Percentiles rank a stretch among this genome's conserved stretches.
Evolutionary conservation across 2,888 invertebrate genomes (phyloP).

Genomic region (Acleris sparsana): DNA sequence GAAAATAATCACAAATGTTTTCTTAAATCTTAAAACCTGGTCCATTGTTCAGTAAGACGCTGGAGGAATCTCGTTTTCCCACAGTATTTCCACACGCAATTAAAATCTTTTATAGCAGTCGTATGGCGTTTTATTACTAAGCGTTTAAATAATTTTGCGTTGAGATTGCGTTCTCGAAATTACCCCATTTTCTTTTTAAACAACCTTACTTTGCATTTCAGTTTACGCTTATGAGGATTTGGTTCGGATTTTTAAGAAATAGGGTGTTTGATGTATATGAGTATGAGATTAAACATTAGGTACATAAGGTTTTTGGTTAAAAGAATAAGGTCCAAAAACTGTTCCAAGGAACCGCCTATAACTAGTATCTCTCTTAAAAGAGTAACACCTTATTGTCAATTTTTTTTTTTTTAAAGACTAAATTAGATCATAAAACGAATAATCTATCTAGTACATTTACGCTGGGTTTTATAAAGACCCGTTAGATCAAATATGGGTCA

Average conservation of each 20-base stretch:
- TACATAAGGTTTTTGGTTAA: too few relatives aligned
- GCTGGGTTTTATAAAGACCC: too few relatives aligned
- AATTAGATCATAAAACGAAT: too few relatives aligned
- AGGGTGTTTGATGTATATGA: too few relatives aligned
- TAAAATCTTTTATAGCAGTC: slow-evolving; percentile 70
- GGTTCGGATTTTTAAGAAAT: slow-evolving; percentile 29
- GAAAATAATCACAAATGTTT: background rate
- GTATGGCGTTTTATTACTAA: slow-evolving; percentile 74
- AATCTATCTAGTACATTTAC: too few relatives aligned
- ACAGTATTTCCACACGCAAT: slow-evolving; percentile 59
- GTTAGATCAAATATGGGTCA: too few relatives aligned
- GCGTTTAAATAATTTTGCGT: slow-evolving; percentile 80
- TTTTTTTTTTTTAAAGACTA: too few relatives aligned
- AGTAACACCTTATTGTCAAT: too few relatives aligned
- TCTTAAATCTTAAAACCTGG: slow-evolving; percentile 13
- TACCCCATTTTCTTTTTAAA: slow-evolving; percentile 72
- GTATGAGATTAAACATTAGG: too few relatives aligned
- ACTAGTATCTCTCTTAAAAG: too few relatives aligned
- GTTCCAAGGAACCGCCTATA: too few relatives aligned
- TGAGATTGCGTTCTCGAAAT: slow-evolving; percentile 73
- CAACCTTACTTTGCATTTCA: slow-evolving; percentile 60
- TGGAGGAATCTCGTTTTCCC: slow-evolving; percentile 38
- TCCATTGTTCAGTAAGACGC: slow-evolving; percentile 41
- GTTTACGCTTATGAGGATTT: slow-evolving; percentile 47
- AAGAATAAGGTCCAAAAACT: too few relatives aligned